Percentiles rank a stretch among this genome's conserved stretches.
These are phyloP conservation scores for Lepidotrigona ventralis DNA, from an alignment of 1,140 invertebrate species.

Conservation along the genomic window DNA sequence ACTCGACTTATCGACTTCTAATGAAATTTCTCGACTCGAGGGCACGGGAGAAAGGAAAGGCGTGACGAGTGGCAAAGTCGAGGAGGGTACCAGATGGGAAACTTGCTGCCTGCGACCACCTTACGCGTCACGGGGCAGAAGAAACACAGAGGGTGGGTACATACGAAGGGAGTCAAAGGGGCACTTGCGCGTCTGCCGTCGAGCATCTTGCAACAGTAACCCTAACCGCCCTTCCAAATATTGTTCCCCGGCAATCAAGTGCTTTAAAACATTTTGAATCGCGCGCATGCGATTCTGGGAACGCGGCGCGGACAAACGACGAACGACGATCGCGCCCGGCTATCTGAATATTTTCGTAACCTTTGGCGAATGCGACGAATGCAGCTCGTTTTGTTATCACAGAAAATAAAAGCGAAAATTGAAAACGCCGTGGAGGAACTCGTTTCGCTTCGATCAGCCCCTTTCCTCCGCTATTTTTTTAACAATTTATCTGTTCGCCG, in stretches of 20 bases:
- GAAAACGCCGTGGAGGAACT: slow-evolving; percentile 54
- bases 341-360: slow-evolving; percentile 62
- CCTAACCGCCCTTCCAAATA: slow-evolving; percentile 58
- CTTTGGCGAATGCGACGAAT: slow-evolving; percentile 53
- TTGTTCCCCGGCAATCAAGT: slow-evolving; percentile 56
- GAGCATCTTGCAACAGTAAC: slow-evolving; percentile 36
- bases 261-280: slow-evolving; percentile 48
- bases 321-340: slow-evolving; percentile 17
- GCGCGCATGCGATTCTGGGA: too few species aligned
- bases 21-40: slow-evolving; percentile 47
- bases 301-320: not conserved
- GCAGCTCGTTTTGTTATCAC: slow-evolving; percentile 63
- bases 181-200: too few species aligned
- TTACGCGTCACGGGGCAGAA: slow-evolving; percentile 40
- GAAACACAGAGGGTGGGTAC: slow-evolving; percentile 34
- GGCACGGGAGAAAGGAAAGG: not conserved
- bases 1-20: slow-evolving; percentile 43
- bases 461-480: slow-evolving; percentile 57
- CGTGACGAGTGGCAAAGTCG: slow-evolving; percentile 20
- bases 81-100: slow-evolving; percentile 35
- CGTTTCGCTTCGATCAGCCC: slow-evolving; percentile 16
- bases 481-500: slow-evolving; percentile 55
- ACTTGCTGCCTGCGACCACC: slow-evolving; percentile 10
- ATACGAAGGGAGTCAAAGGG: not conserved
- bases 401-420: slow-evolving; percentile 70